These are phyloP conservation scores for Argyrosomus japonicus DNA, from an alignment of 2,113 vertebrate genomes.

Conservation along the genomic window DNA sequence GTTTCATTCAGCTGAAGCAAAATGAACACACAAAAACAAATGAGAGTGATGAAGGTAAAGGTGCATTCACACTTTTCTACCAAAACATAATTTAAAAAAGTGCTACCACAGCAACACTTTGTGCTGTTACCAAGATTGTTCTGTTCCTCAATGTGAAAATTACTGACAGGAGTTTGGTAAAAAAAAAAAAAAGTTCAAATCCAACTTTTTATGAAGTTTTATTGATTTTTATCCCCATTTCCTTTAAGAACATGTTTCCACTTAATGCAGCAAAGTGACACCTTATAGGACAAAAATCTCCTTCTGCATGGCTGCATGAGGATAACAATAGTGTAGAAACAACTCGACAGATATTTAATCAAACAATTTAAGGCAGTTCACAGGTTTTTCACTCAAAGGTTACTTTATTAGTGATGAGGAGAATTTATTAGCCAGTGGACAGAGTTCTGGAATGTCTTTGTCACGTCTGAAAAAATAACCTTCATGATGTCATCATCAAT, in stretches of 20 bases:
- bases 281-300: not conserved
- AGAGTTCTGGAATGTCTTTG: no score
- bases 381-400: not conserved
- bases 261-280: not conserved
- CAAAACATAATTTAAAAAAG: not conserved
- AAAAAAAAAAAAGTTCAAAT: not conserved
- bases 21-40: not conserved
- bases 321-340: not conserved
- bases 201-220: not conserved
- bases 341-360: not conserved
- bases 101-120: not conserved
- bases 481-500: no score
- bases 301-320: not conserved
- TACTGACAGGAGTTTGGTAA: not conserved
- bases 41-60: not conserved
- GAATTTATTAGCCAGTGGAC: not conserved
- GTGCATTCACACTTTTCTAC: not conserved
- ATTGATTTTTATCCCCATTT: not conserved
- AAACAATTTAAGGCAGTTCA: not conserved
- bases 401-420: not conserved
- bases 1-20: constrained; percentile 4
- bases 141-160: not conserved
- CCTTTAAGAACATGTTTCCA: not conserved
- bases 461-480: not conserved
- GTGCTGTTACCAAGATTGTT: not conserved